A percentile compares a stretch with the other conserved stretches of the same genome.
Evolutionary conservation across 2,888 invertebrate genomes (phyloP).

Genomic region (Thereva unica): DNA sequence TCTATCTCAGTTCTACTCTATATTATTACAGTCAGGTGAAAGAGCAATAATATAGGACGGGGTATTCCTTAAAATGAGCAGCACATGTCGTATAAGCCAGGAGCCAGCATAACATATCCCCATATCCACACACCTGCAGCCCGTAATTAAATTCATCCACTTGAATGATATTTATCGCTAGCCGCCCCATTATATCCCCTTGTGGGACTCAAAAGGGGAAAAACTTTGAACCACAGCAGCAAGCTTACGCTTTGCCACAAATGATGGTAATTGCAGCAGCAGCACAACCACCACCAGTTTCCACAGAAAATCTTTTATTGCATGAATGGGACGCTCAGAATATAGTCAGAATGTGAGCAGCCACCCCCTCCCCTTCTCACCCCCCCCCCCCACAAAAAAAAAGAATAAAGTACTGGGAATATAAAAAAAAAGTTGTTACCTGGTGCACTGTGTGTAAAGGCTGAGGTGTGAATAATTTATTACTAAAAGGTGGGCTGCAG

Average conservation of each 20-base stretch:
- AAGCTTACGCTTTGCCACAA: conserved; percentile 27
- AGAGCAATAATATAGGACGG: no score
- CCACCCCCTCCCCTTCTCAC: neutral
- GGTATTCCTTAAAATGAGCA: no score
- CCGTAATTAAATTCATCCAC: conserved; percentile 35
- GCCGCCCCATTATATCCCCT: conserved; percentile 28
- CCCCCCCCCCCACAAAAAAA: neutral
- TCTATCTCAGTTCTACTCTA: no score
- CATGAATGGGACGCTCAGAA: conserved; percentile 22
- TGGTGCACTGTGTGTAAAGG: neutral
- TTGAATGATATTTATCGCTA: conserved; percentile 34
- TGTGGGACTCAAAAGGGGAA: conserved; percentile 21
- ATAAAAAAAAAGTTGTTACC: conserved; percentile 21
- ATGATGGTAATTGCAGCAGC: conserved; percentile 33
- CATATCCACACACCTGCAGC: conserved; percentile 21
- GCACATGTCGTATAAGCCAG: no score
- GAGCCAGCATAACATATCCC: no score
- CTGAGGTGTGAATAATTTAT: conserved; percentile 33
- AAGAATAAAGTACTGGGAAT: neutral
- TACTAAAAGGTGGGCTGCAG: conserved; percentile 6
- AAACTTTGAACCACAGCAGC: conserved; percentile 32
- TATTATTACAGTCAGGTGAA: no score
- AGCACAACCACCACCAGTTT: neutral
- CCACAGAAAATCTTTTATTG: conserved; percentile 35
- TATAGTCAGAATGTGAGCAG: neutral